Percentiles rank a stretch among this genome's conserved stretches.
Evolutionary conservation across 2,888 invertebrate genomes (phyloP).

Genomic region (Monoplex corrugatus): DNA sequence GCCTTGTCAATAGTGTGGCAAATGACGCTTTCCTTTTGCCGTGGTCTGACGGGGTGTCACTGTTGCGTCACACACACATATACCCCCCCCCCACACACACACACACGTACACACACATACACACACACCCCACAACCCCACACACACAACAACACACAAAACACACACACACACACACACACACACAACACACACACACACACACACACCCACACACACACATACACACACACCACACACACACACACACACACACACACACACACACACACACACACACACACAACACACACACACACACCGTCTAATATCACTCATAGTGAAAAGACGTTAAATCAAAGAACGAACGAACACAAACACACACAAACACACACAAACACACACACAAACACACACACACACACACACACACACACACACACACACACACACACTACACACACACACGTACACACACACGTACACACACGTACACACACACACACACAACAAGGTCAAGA

Average conservation of each 20-base stretch:
- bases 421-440: not conserved
- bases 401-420: not conserved
- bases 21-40: not conserved
- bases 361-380: not conserved
- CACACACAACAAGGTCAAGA: too few species aligned
- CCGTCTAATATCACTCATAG: too few species aligned
- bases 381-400: not conserved
- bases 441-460: not conserved
- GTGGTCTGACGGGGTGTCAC: not conserved
- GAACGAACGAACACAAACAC: not conserved
- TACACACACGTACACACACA: not conserved
- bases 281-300: not conserved
- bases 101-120: not conserved
- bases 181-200: not conserved
- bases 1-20: not conserved
- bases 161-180: too few species aligned
- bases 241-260: conserved; percentile 2
- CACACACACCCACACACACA: not conserved
- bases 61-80: not conserved
- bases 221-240: not conserved
- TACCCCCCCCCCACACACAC: not conserved
- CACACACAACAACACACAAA: too few species aligned
- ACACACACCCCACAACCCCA: too few species aligned
- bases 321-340: too few species aligned
- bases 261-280: not conserved